These are phyloP conservation scores for Hyphantria cunea DNA, from an alignment of 1,140 invertebrate species.

Conservation along the genomic window DNA sequence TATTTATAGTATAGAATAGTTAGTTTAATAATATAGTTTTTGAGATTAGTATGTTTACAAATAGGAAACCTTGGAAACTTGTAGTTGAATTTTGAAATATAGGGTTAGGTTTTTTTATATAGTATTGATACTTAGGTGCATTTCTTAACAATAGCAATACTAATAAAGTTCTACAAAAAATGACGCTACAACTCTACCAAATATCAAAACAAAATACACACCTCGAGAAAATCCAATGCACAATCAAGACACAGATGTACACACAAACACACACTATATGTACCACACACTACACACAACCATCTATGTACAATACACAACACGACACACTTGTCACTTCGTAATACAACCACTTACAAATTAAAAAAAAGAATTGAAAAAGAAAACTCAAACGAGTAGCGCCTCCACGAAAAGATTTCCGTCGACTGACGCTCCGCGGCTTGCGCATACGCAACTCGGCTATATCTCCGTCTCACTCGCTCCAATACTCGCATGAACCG, in stretches of 20 bases:
- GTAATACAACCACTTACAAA: neutral
- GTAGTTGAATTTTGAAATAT: too few relatives aligned
- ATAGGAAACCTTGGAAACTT: too few relatives aligned
- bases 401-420: conserved; percentile 17
- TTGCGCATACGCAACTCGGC: conserved; percentile 34
- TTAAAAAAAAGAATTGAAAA: neutral
- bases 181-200: neutral
- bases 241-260: neutral
- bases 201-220: conserved; percentile 1
- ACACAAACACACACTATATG: conserved; percentile 23
- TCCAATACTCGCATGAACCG: neutral
- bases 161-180: neutral
- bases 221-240: neutral
- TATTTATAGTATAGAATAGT: neutral
- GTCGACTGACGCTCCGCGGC: conserved; percentile 42
- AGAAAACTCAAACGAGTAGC: neutral
- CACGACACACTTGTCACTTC: conserved; percentile 5
- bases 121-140: too few relatives aligned
- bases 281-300: conserved; percentile 33
- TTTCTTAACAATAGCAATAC: neutral
- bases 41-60: too few relatives aligned
- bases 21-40: conserved; percentile 1
- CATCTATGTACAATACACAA: conserved; percentile 4
- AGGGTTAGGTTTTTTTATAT: too few relatives aligned
- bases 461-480: conserved; percentile 28